Conservation (phyloP, 1,140 invertebrate species). For the Drosophila leontia region DNA sequence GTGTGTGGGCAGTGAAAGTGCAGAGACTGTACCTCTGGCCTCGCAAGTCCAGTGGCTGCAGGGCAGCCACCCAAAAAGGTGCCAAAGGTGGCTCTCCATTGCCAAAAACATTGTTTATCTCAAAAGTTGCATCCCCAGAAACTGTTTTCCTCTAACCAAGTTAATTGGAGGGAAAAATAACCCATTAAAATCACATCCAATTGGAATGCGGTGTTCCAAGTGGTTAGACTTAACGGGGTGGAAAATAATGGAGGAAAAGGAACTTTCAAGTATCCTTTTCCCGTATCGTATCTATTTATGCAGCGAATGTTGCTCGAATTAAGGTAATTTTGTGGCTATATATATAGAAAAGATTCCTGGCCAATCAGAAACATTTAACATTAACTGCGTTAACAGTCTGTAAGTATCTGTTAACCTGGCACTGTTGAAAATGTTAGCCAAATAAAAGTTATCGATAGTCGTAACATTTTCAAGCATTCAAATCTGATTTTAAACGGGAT, state of each 20-base stretch:
- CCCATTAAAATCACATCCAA: conserved; percentile 5
- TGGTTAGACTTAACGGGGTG: not conserved
- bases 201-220: conserved; percentile 1
- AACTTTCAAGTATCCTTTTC: no score
- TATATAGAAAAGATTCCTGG: not conserved
- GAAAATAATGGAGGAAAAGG: not conserved
- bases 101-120: not conserved
- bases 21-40: conserved; percentile 67
- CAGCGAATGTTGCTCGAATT: not conserved
- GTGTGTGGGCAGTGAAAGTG: conserved; percentile 65
- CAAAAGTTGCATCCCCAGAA: not conserved
- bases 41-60: not conserved
- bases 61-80: not conserved
- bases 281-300: no score
- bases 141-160: not conserved
- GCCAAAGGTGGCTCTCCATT: no score
- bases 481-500: conserved; percentile 35
- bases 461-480: conserved; percentile 16
- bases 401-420: conserved; percentile 27
- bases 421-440: not conserved
- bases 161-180: not conserved
- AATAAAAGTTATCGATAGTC: conserved; percentile 22
- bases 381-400: conserved; percentile 38
- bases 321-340: conserved; percentile 6
- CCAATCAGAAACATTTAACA: conserved; percentile 33